Evolutionary conservation across 2,888 invertebrate genomes (phyloP).

Genomic region (Zelleria hepariella): DNA sequence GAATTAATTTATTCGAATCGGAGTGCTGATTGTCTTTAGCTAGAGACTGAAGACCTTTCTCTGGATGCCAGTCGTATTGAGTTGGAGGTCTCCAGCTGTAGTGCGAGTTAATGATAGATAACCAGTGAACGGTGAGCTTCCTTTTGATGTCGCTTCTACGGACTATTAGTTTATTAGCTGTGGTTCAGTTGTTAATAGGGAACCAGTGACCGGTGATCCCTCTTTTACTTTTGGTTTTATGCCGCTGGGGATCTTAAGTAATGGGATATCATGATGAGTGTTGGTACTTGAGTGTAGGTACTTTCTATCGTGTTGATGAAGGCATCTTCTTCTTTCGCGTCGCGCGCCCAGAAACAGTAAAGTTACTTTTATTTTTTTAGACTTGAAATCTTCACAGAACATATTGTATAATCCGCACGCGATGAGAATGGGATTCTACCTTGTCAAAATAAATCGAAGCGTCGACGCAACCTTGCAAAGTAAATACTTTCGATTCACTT

Average conservation of each 20-base stretch:
- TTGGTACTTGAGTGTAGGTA: no score
- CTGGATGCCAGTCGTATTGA: background rate
- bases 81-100: background rate
- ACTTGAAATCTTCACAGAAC: no score
- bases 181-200: background rate
- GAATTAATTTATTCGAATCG: constrained; percentile 53
- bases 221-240: background rate
- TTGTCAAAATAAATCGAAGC: no score
- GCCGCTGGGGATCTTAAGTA: background rate
- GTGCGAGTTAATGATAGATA: background rate
- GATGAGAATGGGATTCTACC: no score
- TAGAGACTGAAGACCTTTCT: background rate
- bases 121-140: background rate
- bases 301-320: no score
- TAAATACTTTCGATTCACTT: no score
- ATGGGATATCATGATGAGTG: no score
- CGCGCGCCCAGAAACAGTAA: no score
- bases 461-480: no score
- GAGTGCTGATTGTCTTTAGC: background rate
- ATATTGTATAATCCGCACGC: no score
- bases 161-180: background rate
- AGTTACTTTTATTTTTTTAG: no score
- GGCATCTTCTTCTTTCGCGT: no score
- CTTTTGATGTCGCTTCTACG: background rate
- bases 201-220: background rate